Evolutionary conservation across 2,888 invertebrate species (phyloP).

Genomic region (Drosophila aldrichi): DNA sequence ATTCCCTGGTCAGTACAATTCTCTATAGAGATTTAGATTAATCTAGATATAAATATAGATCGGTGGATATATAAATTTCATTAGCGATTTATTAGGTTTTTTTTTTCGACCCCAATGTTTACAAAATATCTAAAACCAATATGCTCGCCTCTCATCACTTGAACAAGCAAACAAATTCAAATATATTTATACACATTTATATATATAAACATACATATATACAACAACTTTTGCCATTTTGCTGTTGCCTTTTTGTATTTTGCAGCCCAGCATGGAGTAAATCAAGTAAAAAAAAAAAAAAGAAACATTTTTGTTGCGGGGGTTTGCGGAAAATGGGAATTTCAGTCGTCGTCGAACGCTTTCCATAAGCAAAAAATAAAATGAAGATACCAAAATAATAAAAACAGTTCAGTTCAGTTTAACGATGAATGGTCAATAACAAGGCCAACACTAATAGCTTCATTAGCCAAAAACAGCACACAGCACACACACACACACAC

Average conservation of each 20-base stretch:
- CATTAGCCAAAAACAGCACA: slow-evolving; percentile 56
- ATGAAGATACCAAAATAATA: slow-evolving; percentile 9
- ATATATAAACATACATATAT: not conserved
- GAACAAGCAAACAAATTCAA: not conserved
- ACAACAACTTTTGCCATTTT: slow-evolving; percentile 15
- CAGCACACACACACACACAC: slow-evolving; percentile 13
- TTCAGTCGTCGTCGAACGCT: slow-evolving; percentile 47
- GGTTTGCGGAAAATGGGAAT: slow-evolving; percentile 63
- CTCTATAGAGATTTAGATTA: no score
- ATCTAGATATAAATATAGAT: not conserved
- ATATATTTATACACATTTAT: not conserved
- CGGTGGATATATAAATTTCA: not conserved
- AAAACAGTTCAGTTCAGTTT: slow-evolving; percentile 22
- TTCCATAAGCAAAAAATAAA: slow-evolving; percentile 16
- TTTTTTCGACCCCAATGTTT: no score
- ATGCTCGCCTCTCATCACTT: not conserved
- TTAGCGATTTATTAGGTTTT: no score
- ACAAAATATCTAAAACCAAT: not conserved
- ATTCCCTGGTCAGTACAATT: no score
- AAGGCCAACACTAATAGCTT: slow-evolving; percentile 65
- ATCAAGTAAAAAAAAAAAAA: slow-evolving; percentile 55
- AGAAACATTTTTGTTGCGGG: slow-evolving; percentile 10
- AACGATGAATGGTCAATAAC: slow-evolving; percentile 54
- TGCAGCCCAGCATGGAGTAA: slow-evolving; percentile 21
- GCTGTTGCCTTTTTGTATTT: slow-evolving; percentile 12